These are phyloP conservation scores for Empidonax alnorum DNA, from an alignment of 2,113 vertebrate genomes.

Conservation along the genomic window DNA sequence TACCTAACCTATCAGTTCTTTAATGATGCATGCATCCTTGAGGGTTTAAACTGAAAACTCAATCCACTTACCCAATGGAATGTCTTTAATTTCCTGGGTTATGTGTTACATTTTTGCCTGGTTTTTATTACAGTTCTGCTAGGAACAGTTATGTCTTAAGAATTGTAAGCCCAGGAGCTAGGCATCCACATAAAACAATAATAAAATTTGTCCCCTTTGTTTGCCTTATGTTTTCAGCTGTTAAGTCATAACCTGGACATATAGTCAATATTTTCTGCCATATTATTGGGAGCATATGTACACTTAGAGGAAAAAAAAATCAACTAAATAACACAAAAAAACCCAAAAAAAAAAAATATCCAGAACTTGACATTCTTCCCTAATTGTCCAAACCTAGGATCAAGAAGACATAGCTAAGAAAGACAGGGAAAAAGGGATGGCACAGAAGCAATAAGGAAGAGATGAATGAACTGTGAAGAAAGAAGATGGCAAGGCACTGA, in stretches of 20 bases:
- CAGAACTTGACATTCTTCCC: neutral
- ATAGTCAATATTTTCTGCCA: neutral
- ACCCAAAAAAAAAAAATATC: neutral
- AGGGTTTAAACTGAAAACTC: conserved; percentile 4
- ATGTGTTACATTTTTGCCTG: conserved; percentile 34
- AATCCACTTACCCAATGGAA: neutral
- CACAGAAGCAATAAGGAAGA: neutral
- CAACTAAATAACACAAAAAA: neutral
- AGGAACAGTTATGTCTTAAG: neutral
- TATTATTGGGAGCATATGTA: neutral
- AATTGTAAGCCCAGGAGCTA: neutral
- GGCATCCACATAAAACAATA: neutral
- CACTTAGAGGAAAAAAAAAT: neutral
- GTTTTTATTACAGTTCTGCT: neutral
- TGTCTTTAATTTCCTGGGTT: conserved; percentile 60
- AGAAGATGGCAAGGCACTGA: neutral
- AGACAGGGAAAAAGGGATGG: neutral
- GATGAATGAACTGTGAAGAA: neutral
- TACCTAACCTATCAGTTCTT: conserved; percentile 24
- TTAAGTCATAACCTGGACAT: neutral
- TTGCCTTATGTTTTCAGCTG: neutral
- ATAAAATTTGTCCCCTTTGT: neutral
- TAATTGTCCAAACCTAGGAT: neutral
- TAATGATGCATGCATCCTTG: conserved; percentile 34
- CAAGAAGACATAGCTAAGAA: neutral